Conservation (phyloP, 2,888 invertebrate species). For the Heliconius ethilla region DNA sequence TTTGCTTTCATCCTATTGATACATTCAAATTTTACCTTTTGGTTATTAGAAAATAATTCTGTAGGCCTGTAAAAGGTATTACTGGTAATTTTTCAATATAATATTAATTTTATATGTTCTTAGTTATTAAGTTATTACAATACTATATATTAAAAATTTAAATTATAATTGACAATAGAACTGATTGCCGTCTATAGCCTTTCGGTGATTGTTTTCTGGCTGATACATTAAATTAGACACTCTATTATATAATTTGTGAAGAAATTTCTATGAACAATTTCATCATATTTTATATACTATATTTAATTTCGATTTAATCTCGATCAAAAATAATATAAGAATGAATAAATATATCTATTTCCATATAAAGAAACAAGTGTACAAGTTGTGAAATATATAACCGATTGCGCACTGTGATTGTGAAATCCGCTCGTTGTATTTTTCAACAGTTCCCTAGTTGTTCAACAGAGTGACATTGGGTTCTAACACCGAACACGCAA, state of each 20-base stretch:
- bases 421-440: too few relatives aligned
- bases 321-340: too few relatives aligned
- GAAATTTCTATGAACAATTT: neutral
- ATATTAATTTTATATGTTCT: neutral
- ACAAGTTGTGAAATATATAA: too few relatives aligned
- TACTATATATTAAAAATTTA: too few relatives aligned
- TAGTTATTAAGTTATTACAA: neutral
- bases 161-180: too few relatives aligned
- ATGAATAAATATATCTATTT: too few relatives aligned
- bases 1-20: slow-evolving; percentile 13
- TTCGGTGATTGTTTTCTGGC: neutral
- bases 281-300: neutral
- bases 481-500: too few relatives aligned
- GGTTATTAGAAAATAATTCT: neutral
- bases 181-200: neutral
- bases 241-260: neutral
- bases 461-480: too few relatives aligned
- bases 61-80: slow-evolving; percentile 6
- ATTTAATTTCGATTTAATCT: too few relatives aligned
- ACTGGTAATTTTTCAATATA: neutral
- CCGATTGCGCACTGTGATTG: too few relatives aligned
- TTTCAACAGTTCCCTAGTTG: too few relatives aligned
- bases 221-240: neutral
- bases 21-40: slow-evolving; percentile 1
- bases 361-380: too few relatives aligned